Base-by-base conservation (phyloP, 2,113 vertebrate genomes). In the Carassius gibelio region DNA sequence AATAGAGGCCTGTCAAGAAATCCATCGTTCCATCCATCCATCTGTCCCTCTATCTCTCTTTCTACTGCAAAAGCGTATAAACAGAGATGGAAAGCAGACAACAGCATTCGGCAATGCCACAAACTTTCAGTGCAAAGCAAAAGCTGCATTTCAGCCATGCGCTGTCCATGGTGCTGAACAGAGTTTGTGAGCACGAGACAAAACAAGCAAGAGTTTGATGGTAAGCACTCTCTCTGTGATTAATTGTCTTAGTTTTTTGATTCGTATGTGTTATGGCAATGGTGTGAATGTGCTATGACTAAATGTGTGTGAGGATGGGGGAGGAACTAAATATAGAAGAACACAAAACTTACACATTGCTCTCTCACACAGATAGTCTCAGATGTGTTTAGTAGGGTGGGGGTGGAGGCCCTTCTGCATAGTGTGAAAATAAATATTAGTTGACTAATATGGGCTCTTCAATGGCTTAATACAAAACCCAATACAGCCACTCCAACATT, bases 261-360 rank as follows among this genome's bases (percentile, higher is more conserved):
- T 55, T 68, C 9, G 8, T 0, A 72, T 23, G 11, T 83, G 81
- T 59, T 82, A 30, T 82, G 21, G 66, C 1, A 71, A 59, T 72
- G 50, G 81, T 55, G 66, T 72, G 66, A 72, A 42, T 71, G 19
- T 57, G 26, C 8, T 81, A 21, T 81, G 76, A 81, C 52, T 85
- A 69, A 80, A 57, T 6, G 77, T 61, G 76, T 61, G 50, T 23
- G 9, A 85, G 13, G 13, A 21, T 38, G 72, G 76, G 36, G 76
- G 55, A 79, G 76, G 76, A 84, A 82, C 86, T 85, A 89, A 89
- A 89, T 87, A 86, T 84, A 87, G 86, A 85, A 34, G 6, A 68
- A 84, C 21, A 82, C 50, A 85, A 85, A 68, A 64, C 57, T 45
- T n/a, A 38, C 66, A 75, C 21, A 83, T 45, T 69, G 76, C 26